Base-by-base conservation (phyloP, 2,888 invertebrate genomes). In the Norana najaformis region DNA sequence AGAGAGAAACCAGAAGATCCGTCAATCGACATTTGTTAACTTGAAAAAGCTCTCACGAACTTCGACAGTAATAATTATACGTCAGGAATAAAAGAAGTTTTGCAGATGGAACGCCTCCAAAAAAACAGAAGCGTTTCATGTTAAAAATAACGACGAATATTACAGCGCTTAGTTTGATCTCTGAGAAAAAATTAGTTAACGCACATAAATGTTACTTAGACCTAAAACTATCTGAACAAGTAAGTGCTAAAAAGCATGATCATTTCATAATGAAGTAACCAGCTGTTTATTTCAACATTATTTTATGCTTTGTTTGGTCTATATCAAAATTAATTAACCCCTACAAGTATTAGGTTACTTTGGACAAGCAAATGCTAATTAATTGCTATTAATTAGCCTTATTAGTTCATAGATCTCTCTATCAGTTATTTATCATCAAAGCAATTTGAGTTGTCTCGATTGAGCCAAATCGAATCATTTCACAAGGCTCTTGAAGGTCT, bases 41-140 rank as follows among this genome's bases (percentile, higher is more conserved):
- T 69, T 69, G 69, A 69, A 69, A 47, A 69, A 69, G 69, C 69
- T 69, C 69, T 69, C 23, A 3, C 11, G 23, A 23, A 20, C 23
- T 23, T 23, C 23, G 47, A 69, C 69, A 8, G n/a, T n/a, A 69
- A n/a, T 69, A 69, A 69, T 11, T 69, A 30, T 11, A n/a, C 11
- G 69, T 69, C 69, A 69, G 69, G n/a, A 69, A n/a, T n/a, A 69
- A n/a, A n/a, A 69, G 69, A 69, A 69, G n/a, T 69, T n/a, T n/a
- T 69, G n/a, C 69, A 13, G 69, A 69, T 13, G 69, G 1, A 69
- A 0, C 16, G 30, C n/a, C 30, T 69, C 69, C 30, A 69, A 69
- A n/a, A n/a, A n/a, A 69, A 8, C 69, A 69, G n/a, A n/a, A n/a
- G 30, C 30, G 8, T 30, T 69, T 69, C 69, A 30, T 69, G n/a